These are phyloP conservation scores for Tribolium freemani DNA, from an alignment of 2,888 invertebrate species.

Conservation along the genomic window DNA sequence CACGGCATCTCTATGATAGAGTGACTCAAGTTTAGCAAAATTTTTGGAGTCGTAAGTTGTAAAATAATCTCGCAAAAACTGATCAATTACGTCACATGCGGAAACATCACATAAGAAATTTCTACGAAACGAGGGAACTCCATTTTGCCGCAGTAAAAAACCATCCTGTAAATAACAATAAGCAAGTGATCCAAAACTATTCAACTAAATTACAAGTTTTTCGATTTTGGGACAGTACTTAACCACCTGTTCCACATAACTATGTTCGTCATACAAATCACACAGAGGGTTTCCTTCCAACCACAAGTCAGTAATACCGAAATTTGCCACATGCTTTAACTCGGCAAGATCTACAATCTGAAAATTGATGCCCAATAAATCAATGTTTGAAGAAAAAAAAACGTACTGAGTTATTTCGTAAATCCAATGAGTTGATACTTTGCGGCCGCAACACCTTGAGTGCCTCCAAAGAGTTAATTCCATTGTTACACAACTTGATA, in stretches of 20 bases:
- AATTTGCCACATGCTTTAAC: conserved; percentile 52
- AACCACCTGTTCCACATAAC: conserved; percentile 73
- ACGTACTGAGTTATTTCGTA: conserved; percentile 59
- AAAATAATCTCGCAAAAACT: conserved; percentile 78
- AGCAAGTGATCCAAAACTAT: conserved; percentile 9
- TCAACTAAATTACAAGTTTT: conserved; percentile 67
- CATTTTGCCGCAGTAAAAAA: conserved; percentile 62
- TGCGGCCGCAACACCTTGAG: conserved; percentile 57
- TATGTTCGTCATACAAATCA: conserved; percentile 72
- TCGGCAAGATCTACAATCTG: conserved; percentile 56
- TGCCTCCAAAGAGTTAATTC: conserved; percentile 59
- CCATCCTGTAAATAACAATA: conserved; percentile 70
- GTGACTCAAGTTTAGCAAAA: conserved; percentile 69
- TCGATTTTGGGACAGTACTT: conserved; percentile 70
- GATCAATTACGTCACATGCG: conserved; percentile 70
- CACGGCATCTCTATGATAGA: conserved; percentile 76
- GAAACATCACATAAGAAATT: conserved; percentile 71
- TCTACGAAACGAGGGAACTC: conserved; percentile 67
- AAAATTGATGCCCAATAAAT: conserved; percentile 13
- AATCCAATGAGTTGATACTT: conserved; percentile 51
- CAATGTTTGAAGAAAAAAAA: background rate
- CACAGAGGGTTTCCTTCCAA: conserved; percentile 82
- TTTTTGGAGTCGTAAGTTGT: conserved; percentile 75
- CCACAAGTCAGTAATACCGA: conserved; percentile 64
- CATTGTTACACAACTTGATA: conserved; percentile 61